phyloP scores from a whole-genome alignment of 2,888 invertebrate genomes.

The Pseudococcus longispinus region DNA sequence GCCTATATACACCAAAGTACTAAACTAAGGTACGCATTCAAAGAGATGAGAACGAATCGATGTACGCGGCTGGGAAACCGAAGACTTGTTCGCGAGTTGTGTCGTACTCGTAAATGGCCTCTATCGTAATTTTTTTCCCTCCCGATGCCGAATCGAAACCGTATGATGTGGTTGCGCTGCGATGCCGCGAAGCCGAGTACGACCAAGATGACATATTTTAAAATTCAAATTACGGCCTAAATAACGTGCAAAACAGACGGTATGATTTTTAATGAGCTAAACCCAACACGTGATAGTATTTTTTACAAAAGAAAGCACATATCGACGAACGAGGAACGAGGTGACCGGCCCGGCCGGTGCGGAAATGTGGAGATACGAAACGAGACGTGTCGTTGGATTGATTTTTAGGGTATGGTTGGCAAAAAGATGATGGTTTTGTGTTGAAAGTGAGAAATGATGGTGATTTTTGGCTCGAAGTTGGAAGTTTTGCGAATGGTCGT shows the following conservation, averaged over 20 bases:
- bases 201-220: conserved; percentile 1
- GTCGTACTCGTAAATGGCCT: not conserved
- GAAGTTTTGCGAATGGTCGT: too few relatives aligned
- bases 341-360: not conserved
- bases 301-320: not conserved
- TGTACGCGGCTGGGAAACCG: not conserved
- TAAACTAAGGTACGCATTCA: too few relatives aligned
- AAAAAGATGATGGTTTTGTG: too few relatives aligned
- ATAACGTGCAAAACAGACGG: not conserved
- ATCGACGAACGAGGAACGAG: not conserved
- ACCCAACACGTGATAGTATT: conserved; percentile 3
- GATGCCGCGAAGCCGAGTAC: not conserved
- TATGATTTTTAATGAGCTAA: conserved; percentile 12
- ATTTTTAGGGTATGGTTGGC: too few relatives aligned
- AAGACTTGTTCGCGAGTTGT: too few relatives aligned
- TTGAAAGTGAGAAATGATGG: too few relatives aligned
- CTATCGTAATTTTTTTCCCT: not conserved
- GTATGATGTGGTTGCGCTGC: not conserved
- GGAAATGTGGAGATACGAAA: not conserved
- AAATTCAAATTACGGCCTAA: conserved; percentile 29
- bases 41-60: not conserved
- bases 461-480: too few relatives aligned
- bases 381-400: too few relatives aligned
- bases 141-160: not conserved
- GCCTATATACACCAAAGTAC: not conserved